phyloP scores from a whole-genome alignment of 2,113 vertebrate genomes.

The Aspiorhynchus laticeps region DNA sequence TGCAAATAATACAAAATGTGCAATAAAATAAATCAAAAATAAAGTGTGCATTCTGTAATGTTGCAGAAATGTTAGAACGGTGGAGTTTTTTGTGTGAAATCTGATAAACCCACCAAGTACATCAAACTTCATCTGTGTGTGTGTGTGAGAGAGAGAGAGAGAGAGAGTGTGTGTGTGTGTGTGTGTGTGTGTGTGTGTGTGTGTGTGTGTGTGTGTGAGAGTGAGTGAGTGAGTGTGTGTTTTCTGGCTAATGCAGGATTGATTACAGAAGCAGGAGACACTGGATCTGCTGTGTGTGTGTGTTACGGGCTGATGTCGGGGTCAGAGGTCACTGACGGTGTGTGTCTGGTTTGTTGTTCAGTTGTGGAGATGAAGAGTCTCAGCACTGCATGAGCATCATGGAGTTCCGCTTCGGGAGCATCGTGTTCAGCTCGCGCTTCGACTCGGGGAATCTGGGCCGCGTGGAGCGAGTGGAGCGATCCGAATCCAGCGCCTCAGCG shows the following conservation, averaged over 20 bases:
- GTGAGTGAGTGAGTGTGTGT: too few relatives aligned
- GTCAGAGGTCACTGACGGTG: conserved; percentile 14
- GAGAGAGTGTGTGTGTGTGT: too few relatives aligned
- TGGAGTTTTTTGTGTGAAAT: not conserved
- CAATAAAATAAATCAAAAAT: not conserved
- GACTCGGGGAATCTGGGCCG: conserved; percentile 91
- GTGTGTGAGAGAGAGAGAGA: too few relatives aligned
- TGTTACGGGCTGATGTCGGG: not conserved
- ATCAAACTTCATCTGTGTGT: too few relatives aligned
- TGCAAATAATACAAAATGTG: not conserved
- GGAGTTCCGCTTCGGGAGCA: conserved; percentile 82
- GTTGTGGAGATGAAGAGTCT: conserved; percentile 25
- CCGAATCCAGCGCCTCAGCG: conserved; percentile 50
- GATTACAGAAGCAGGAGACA: not conserved
- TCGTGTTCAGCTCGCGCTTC: conserved; percentile 92
- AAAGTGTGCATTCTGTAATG: not conserved
- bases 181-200: too few relatives aligned
- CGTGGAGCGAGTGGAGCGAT: conserved; percentile 83
- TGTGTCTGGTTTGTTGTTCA: conserved; percentile 18
- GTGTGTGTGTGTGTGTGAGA: too few relatives aligned
- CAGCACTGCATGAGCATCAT: conserved; percentile 63
- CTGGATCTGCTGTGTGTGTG: conserved; percentile 40
- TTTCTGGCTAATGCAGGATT: not conserved
- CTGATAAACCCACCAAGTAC: too few relatives aligned
- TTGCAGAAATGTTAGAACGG: not conserved